Base-by-base conservation (phyloP, 1,140 invertebrate genomes). In the Sycobia sp. region DNA sequence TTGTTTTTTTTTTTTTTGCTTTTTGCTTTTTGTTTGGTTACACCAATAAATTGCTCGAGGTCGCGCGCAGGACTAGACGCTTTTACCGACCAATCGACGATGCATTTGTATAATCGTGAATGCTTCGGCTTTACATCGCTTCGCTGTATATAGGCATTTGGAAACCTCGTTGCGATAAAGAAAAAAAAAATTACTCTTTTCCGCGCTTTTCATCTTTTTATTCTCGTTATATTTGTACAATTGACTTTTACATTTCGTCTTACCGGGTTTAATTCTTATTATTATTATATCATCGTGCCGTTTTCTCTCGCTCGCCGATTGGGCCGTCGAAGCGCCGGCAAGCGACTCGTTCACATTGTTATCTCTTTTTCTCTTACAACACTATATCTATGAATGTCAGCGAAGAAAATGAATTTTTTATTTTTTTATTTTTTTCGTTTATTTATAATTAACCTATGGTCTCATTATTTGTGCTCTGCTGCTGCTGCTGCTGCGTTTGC, bases 31-130 rank as follows among this genome's bases (percentile, higher is more conserved):
- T n/a, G n/a, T n/a, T n/a, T n/a, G 66, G 71, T 59, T 71, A 72
- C 61, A 65, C 65, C 66, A 72, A 62, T 66, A 66, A 66, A 69
- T 66, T 69, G 67, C 62, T n/a, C 62, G 66, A 53, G 47, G 44
- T 43, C 67, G 41, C 50, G 20, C 29, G 14, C n/a, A n/a, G n/a
- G 29, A 4, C 55, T 27, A 1, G 29, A 39, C 49, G 46, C 46
- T 58, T 49, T 56, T 49, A 13, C 13, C 22, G 61, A 41, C 53
- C 44, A 50, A 63, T 63, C 61, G 61, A 56, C 61, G n/a, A n/a
- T n/a, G 60, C n/a, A 14, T 10, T 47, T 10, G 13, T 11, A 0
- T 22, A 11, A 1, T 10, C 34, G n/a, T 36, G 7, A 27, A 13
- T 34, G 20, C 25, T 43, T 34, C 20, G 8, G 20, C 13, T 64